Percentiles rank a stretch among this genome's conserved stretches.
Conservation (phyloP, 2,888 invertebrate species). For the Netelia inedita region DNA sequence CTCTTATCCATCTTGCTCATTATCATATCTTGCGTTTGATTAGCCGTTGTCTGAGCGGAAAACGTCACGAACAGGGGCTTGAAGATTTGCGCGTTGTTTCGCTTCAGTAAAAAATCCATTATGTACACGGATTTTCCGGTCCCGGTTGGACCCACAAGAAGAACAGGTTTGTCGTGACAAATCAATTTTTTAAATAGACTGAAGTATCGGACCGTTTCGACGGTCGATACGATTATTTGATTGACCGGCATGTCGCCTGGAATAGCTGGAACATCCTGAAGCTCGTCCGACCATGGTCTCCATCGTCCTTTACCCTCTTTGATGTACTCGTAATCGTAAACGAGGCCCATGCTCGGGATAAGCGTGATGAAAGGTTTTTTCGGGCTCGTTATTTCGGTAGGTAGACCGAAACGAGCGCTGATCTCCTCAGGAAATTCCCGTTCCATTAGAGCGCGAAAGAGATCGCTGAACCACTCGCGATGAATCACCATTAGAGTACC, state of each 20-base stretch:
- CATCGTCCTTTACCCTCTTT: conserved; percentile 97
- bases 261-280: conserved; percentile 91
- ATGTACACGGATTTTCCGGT: conserved; percentile 98
- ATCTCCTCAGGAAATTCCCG: conserved; percentile 92
- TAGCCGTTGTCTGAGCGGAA: conserved; percentile 97
- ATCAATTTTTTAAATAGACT: conserved; percentile 92
- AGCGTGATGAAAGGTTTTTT: conserved; percentile 92
- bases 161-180: conserved; percentile 92
- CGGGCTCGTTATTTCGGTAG: conserved; percentile 85
- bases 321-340: conserved; percentile 95
- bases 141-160: conserved; percentile 97
- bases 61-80: conserved; percentile 96
- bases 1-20: conserved; percentile 97
- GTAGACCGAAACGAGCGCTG: conserved; percentile 85
- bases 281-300: conserved; percentile 95
- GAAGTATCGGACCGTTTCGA: conserved; percentile 95
- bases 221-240: conserved; percentile 96
- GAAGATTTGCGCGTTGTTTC: conserved; percentile 91
- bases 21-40: conserved; percentile 97
- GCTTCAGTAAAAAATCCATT: conserved; percentile 93
- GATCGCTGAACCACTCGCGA: conserved; percentile 91
- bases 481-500: conserved; percentile 91
- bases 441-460: conserved; percentile 91
- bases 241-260: conserved; percentile 96
- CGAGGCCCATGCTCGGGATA: conserved; percentile 92